A percentile compares a stretch with the other conserved stretches of the same genome.
Conservation (phyloP, 2,113 vertebrate genomes). For the Corvus moneduloides region DNA sequence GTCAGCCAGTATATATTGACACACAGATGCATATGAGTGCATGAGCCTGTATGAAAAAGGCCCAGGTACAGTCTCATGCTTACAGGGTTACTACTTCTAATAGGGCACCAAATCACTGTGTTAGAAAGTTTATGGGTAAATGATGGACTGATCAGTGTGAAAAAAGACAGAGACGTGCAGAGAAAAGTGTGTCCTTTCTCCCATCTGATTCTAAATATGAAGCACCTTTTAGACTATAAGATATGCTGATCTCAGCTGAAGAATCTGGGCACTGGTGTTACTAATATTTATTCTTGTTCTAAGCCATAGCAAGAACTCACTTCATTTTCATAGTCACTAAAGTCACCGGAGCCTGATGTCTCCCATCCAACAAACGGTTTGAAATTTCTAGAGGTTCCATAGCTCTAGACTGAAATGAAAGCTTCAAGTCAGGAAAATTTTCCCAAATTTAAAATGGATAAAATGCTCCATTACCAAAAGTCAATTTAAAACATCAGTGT, state of each 20-base stretch:
- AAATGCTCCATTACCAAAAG: neutral
- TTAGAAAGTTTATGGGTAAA: neutral
- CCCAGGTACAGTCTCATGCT: neutral
- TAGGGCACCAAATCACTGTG: neutral
- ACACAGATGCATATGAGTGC: neutral
- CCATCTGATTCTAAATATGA: neutral
- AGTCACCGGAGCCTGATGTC: neutral
- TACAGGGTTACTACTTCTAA: neutral
- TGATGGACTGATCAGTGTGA: neutral
- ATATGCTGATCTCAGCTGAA: neutral
- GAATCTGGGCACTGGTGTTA: neutral
- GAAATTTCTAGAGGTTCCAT: neutral
- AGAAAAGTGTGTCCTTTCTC: neutral
- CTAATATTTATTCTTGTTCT: neutral
- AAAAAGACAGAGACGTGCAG: neutral
- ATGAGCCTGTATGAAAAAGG: neutral
- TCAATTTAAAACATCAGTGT: neutral
- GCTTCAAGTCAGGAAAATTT: neutral
- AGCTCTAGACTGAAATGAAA: neutral
- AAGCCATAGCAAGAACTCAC: neutral
- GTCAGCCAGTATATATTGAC: neutral
- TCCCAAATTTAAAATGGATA: neutral
- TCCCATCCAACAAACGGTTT: neutral
- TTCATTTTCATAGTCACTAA: neutral
- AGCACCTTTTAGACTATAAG: neutral